Evolutionary conservation across 2,888 invertebrate genomes (phyloP).

Genomic region (Dione juno): DNA sequence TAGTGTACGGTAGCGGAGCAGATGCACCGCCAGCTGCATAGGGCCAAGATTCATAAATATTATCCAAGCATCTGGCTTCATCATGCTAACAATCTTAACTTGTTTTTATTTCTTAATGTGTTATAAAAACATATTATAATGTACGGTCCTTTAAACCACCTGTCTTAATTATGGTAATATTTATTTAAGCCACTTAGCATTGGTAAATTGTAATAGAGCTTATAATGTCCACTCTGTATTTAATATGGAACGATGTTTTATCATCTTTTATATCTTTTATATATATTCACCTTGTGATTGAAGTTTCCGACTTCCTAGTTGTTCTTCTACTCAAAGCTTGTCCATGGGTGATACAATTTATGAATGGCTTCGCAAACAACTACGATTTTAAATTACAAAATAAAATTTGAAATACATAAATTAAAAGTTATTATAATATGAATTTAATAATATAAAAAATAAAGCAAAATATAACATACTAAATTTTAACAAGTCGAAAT

Average conservation of each 20-base stretch:
- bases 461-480: background rate
- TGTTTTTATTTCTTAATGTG: conserved; percentile 32
- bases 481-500: background rate
- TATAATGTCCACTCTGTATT: background rate
- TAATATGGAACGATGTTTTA: background rate
- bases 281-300: background rate
- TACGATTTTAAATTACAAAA: too few relatives aligned
- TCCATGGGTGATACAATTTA: too few relatives aligned
- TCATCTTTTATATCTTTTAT: background rate
- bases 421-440: background rate
- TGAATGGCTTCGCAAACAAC: too few relatives aligned
- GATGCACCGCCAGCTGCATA: conserved; percentile 40
- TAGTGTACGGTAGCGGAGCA: conserved; percentile 35
- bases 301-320: too few relatives aligned
- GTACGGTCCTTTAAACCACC: conserved; percentile 20
- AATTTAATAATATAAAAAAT: background rate
- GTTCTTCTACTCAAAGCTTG: too few relatives aligned
- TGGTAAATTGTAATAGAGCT: background rate
- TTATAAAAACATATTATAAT: conserved; percentile 26
- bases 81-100: conserved; percentile 31
- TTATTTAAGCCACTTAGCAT: conserved; percentile 14
- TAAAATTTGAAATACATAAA: too few relatives aligned
- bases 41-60: conserved; percentile 42
- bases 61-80: conserved; percentile 40
- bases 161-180: conserved; percentile 23